Evolutionary conservation across 1,140 invertebrate species (phyloP), one percentile per base, ranked within the genome.

Genomic region (Nephotettix cincticeps): DNA sequence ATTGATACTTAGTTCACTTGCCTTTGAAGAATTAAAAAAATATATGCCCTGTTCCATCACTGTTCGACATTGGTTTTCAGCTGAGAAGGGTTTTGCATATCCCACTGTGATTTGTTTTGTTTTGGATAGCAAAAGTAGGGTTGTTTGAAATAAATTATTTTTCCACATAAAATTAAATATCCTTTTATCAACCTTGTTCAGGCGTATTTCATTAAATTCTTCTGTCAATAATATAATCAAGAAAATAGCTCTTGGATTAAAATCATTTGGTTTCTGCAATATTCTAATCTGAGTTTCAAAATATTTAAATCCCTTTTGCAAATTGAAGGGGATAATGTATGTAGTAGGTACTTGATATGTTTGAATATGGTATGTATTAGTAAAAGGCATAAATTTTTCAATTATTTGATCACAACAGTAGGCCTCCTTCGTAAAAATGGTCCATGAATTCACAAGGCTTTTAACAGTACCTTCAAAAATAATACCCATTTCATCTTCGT

Each of bases 351-450:
- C 2, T 1, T 25, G 25, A 25, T 61, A 4, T 27, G 28, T 27
- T 11, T 21, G 2, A 21, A n/a, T n/a, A n/a, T n/a, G 6, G 23
- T 14, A 61, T 27, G 25, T 25, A 4, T 61, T 9, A 29, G 6
- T 27, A 14, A 1, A 25, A 27, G 13, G 56, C 13, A 2, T 23
- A 14, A 21, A 25, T 13, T 61, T 6, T 61, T 61, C 25, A 9
- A 61, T 6, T 27, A 6, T 21, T 21, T 61, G n/a, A n/a, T n/a
- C 56, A 61, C 56, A 61, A 28, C 56, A 61, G n/a, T 61, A 61
- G 23, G 25, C 28, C 2, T 61, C 56, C 1, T 11, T 29, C 11
- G 56, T 27, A 27, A 27, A 11, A 14, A 61, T 14, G 6, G 56
- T 27, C 23, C 27, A 61, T 21, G n/a, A 4, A 4, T 25, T 2